A percentile compares a stretch with the other conserved stretches of the same genome.
Evolutionary conservation across 2,113 vertebrate species (phyloP).

Genomic region (Menidia beryllina): DNA sequence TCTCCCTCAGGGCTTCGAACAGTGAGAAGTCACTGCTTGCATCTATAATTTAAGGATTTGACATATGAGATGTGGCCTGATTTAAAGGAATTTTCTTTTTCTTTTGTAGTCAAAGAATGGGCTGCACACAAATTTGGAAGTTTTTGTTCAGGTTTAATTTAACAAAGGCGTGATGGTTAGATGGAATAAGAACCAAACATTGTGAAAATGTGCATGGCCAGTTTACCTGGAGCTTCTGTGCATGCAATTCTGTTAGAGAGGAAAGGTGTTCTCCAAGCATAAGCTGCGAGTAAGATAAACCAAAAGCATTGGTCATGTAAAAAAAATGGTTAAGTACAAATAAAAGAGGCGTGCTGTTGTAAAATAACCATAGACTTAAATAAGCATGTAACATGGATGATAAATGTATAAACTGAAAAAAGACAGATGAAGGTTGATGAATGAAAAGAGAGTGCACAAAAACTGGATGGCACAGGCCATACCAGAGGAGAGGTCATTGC

Average conservation of each 20-base stretch:
- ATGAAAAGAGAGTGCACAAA: neutral
- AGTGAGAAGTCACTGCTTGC: constrained; percentile 97
- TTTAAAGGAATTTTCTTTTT: neutral
- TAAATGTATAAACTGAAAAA: neutral
- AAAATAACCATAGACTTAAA: constrained; percentile 10
- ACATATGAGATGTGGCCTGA: constrained; percentile 14
- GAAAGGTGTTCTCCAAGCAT: constrained; percentile 96
- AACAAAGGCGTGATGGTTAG: constrained; percentile 29
- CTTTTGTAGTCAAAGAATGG: neutral
- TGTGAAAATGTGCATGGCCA: constrained; percentile 45
- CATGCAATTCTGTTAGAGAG: constrained; percentile 99
- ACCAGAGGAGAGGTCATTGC: constrained; percentile 96
- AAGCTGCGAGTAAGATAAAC: constrained; percentile 87
- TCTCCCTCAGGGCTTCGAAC: constrained; percentile 96
- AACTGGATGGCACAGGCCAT: neutral
- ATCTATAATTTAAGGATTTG: constrained; percentile 82
- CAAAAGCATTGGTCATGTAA: constrained; percentile 46
- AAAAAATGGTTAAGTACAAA: constrained; percentile 22
- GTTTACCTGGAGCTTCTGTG: constrained; percentile 94
- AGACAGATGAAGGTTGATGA: neutral
- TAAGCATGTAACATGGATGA: neutral
- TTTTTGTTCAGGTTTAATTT: constrained; percentile 7
- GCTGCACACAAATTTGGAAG: neutral
- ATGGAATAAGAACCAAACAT: constrained; percentile 22
- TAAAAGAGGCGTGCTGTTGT: neutral